phyloP scores from a whole-genome alignment of 2,888 invertebrate species.

The Volucella zonaria region DNA sequence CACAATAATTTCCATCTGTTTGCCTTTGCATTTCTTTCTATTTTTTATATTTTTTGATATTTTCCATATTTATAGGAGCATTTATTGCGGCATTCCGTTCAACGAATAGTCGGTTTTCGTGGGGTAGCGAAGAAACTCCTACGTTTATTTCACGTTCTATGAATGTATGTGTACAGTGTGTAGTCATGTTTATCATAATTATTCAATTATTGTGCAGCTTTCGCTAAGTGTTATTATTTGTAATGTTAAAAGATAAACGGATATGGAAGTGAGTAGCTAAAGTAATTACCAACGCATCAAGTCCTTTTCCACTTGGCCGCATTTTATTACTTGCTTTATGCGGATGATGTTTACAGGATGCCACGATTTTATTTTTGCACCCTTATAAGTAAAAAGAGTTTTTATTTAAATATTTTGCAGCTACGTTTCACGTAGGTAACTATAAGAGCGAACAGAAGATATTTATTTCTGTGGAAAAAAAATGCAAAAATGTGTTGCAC shows the following conservation, averaged over 20 bases:
- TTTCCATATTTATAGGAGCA: neutral
- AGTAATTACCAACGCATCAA: conserved; percentile 16
- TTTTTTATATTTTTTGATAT: neutral
- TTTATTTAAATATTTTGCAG: no score
- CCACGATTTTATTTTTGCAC: neutral
- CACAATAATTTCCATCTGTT: conserved; percentile 27
- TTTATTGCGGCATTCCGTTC: neutral
- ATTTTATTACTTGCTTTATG: neutral
- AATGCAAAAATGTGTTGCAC: no score
- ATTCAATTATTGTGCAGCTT: conserved; percentile 27
- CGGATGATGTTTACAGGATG: neutral
- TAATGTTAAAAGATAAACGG: conserved; percentile 7
- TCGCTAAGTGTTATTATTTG: conserved; percentile 14
- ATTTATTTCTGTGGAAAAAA: no score
- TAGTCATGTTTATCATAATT: conserved; percentile 16
- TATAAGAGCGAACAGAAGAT: no score
- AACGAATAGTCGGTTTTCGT: neutral
- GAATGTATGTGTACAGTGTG: neutral
- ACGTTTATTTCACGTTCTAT: no score
- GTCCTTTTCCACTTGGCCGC: neutral
- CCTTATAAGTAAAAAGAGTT: no score
- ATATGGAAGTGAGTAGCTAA: conserved; percentile 8
- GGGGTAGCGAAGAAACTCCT: neutral
- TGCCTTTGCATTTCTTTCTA: neutral
- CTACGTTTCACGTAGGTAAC: no score